phyloP scores from a whole-genome alignment of 1,140 invertebrate genomes.

The Lycorma delicatula region DNA sequence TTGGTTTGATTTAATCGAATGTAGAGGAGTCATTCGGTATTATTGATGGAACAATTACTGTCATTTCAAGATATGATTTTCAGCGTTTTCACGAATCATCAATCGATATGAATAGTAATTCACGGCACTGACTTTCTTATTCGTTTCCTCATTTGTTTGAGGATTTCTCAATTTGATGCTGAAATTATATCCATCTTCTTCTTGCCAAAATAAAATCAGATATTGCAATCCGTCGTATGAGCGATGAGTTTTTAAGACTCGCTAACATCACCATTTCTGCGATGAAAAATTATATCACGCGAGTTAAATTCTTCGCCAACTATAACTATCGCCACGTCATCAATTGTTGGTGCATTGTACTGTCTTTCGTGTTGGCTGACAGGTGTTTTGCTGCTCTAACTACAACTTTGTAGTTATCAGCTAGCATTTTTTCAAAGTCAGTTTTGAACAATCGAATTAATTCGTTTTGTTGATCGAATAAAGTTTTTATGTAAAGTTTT shows the following conservation, averaged over 20 bases:
- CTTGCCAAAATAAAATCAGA: slow-evolving; percentile 40
- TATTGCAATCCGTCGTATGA: slow-evolving; percentile 42
- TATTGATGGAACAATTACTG: slow-evolving; percentile 34
- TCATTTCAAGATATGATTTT: slow-evolving; percentile 30
- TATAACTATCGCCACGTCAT: slow-evolving; percentile 40
- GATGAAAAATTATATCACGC: slow-evolving; percentile 39
- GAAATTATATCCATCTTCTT: slow-evolving; percentile 40
- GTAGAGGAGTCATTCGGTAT: slow-evolving; percentile 35
- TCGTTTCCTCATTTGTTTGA: slow-evolving; percentile 24
- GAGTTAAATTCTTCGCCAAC: slow-evolving; percentile 35
- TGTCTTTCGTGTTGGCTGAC: slow-evolving; percentile 35
- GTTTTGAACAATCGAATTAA: slow-evolving; percentile 37
- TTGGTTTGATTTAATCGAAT: slow-evolving; percentile 34
- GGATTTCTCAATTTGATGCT: too few relatives aligned
- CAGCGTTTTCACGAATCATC: slow-evolving; percentile 24
- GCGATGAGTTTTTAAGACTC: slow-evolving; percentile 39
- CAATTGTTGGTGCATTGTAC: slow-evolving; percentile 38
- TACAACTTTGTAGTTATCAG: slow-evolving; percentile 35
- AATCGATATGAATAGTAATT: slow-evolving; percentile 28
- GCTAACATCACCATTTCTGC: slow-evolving; percentile 32
- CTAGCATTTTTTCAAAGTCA: slow-evolving; percentile 31
- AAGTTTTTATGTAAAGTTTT: too few relatives aligned
- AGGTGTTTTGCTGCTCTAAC: slow-evolving; percentile 36
- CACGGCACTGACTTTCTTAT: slow-evolving; percentile 25
- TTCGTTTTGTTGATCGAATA: too few relatives aligned